Evolutionary conservation across 2,113 vertebrate species (phyloP), one percentile per base, ranked within the genome.

Genomic region (Limanda limanda): DNA sequence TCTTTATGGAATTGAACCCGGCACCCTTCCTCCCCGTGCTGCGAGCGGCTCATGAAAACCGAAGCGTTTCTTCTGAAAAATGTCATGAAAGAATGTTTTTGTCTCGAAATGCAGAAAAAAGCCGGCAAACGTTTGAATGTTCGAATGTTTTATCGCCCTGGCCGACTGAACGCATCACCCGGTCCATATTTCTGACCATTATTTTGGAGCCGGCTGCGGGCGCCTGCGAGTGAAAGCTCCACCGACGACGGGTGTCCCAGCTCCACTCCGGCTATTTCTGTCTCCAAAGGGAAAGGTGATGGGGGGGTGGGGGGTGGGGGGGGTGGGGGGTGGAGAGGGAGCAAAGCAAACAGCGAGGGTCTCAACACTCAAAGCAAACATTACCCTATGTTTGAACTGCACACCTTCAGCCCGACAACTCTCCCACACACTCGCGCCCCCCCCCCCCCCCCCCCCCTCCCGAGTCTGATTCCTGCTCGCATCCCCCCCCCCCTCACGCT

Each of bases 331-430:
- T 60, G 75, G 84, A 35, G 79, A 31, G 31, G 31, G 31, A 31
- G 87, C 82, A 90, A 81, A 89, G 88, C 87, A 92, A 94, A 93
- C 92, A 94, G 87, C 52, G 52, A 90, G 87, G 86, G 89, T 92
- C 91, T 93, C 91, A 87, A 82, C 83, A 84, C 85, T 89, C 84
- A 86, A 84, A 92, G 91, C 88, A 91, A 94, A 94, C 90, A 94
- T 89, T 81, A 71, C 87, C 87, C 89, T 68, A 82, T 93, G 91
- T 95, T 94, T 95, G 92, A 95, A 93, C 92, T 94, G 74, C 86
- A 91, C 92, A 92, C 91, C 89, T 94, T 89, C 76, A 54, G 86
- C 42, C 68, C 78, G 82, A 73, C 74, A 87, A 58, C 78, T 91
- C 91, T 87, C 88, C 82, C 91, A 87, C 89, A 91, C 85, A 87